Evolutionary conservation across 2,797 vertebrate genomes (phyloP).

Genomic region (Sarcoramphus papa): DNA sequence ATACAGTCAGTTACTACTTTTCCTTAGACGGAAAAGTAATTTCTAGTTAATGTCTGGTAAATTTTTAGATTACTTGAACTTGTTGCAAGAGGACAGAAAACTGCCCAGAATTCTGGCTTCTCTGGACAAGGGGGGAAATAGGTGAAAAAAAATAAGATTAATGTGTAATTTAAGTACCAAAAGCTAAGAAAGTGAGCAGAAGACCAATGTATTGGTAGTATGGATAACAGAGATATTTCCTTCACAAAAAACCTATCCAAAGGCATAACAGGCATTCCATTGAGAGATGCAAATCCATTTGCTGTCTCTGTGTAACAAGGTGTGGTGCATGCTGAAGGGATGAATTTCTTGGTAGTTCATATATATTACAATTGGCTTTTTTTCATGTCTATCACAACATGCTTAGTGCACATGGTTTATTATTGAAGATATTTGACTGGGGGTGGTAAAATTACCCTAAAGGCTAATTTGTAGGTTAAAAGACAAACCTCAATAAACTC

Average conservation of each 20-base stretch:
- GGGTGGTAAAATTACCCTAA: not conserved
- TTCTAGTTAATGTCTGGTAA: not conserved
- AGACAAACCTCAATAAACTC: not conserved
- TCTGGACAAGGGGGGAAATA: not conserved
- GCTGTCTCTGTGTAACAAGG: not conserved
- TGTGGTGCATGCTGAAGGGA: not conserved
- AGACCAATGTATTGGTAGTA: not conserved
- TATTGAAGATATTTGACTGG: not conserved
- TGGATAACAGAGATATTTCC: not conserved
- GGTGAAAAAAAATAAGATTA: not conserved
- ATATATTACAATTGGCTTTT: not conserved
- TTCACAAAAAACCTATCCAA: not conserved
- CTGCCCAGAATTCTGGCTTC: not conserved
- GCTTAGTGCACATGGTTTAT: not conserved
- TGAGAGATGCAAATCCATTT: not conserved
- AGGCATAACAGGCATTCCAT: not conserved
- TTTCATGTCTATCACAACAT: not conserved
- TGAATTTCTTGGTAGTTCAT: not conserved
- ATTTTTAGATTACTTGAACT: not conserved
- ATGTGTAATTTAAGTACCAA: not conserved
- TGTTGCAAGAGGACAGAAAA: not conserved
- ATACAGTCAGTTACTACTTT: not conserved
- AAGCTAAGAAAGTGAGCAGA: not conserved
- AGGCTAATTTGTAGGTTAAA: not conserved
- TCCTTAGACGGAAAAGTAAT: not conserved